These are phyloP conservation scores for Metaphire vulgaris DNA, from an alignment of 1,140 invertebrate species.

Conservation along the genomic window DNA sequence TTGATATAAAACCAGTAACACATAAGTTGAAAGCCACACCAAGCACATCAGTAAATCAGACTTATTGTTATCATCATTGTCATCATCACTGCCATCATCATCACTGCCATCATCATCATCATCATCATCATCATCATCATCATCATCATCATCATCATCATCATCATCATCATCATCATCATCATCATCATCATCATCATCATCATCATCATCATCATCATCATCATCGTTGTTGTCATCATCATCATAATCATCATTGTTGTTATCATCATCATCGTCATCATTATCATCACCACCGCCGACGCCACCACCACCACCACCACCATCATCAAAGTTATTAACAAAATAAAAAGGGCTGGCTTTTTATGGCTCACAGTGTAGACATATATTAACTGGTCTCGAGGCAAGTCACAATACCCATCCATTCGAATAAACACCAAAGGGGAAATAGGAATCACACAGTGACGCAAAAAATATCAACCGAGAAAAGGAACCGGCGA, in stretches of 20 bases:
- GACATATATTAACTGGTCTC: no score
- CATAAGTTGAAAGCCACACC: no score
- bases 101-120: slow-evolving; percentile 59
- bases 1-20: no score
- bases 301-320: slow-evolving; percentile 31
- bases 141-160: slow-evolving; percentile 70
- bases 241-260: not conserved
- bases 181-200: slow-evolving; percentile 39
- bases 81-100: slow-evolving; percentile 21
- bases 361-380: slow-evolving; percentile 23
- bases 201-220: slow-evolving; percentile 33
- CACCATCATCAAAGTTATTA: not conserved
- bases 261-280: not conserved
- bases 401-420: no score
- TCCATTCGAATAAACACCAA: no score
- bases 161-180: slow-evolving; percentile 62
- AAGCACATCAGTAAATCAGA: no score
- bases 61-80: not conserved
- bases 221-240: slow-evolving; percentile 31
- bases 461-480: no score
- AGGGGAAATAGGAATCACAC: no score
- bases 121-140: slow-evolving; percentile 67
- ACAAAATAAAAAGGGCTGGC: slow-evolving; percentile 25
- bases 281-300: not conserved
- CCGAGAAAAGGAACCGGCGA: no score